A percentile compares a stretch with the other conserved stretches of the same genome.
Evolutionary conservation across 2,113 vertebrate species (phyloP).

Genomic region (Phalacrocorax carbo): DNA sequence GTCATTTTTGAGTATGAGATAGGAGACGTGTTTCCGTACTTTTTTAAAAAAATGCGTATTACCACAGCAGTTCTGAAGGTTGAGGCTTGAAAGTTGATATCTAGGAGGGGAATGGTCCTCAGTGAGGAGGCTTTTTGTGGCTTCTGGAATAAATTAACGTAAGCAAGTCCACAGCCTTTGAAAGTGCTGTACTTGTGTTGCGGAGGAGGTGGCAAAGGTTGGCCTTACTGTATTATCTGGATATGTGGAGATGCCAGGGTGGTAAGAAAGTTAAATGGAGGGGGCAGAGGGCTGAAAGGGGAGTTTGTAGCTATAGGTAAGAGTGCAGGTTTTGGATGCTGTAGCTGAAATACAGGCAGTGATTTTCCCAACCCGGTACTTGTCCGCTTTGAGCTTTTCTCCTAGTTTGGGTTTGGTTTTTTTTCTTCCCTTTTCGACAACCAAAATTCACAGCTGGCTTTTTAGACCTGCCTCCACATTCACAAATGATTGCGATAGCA

Average conservation of each 20-base stretch:
- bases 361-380: not conserved
- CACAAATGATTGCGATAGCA: not conserved
- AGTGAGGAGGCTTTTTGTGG: not conserved
- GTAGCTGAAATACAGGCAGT: not conserved
- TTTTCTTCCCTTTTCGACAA: not conserved
- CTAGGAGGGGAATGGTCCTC: not conserved
- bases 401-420: not conserved
- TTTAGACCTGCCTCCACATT: constrained; percentile 23
- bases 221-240: not conserved
- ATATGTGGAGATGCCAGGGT: not conserved
- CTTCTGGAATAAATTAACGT: not conserved
- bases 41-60: not conserved
- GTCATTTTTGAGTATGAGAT: not conserved
- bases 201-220: not conserved
- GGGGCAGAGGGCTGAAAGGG: not conserved
- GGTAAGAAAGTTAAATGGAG: not conserved
- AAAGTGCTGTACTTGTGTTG: not conserved
- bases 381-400: not conserved
- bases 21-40: not conserved
- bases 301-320: not conserved
- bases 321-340: not conserved
- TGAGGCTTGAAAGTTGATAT: not conserved
- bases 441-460: not conserved
- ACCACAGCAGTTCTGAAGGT: not conserved
- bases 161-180: not conserved